Percentiles rank a stretch among this genome's conserved stretches.
Conservation (phyloP, 2,797 vertebrate genomes). For the Hydrolagus colliei region DNA sequence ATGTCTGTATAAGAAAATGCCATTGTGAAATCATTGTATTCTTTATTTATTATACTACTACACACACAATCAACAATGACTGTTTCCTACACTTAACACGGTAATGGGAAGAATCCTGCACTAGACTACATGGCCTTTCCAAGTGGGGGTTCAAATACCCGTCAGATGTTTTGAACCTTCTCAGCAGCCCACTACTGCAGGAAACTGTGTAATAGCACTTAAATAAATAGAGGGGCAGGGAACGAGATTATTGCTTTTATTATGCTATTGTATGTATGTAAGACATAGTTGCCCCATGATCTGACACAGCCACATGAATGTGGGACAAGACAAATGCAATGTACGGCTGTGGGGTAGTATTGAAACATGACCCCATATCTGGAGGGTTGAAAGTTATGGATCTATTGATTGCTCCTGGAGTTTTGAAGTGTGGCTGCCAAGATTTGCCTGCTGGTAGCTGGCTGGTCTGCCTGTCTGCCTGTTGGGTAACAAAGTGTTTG, state of each 20-base stretch:
- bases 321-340: constrained; percentile 70
- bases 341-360: constrained; percentile 75
- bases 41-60: not conserved
- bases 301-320: constrained; percentile 65
- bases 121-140: constrained; percentile 22
- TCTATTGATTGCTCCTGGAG: constrained; percentile 58
- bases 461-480: constrained; percentile 57
- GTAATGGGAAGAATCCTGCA: constrained; percentile 21
- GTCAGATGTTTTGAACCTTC: constrained; percentile 43
- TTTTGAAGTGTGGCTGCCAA: constrained; percentile 63
- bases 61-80: constrained; percentile 25
- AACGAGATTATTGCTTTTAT: constrained; percentile 87
- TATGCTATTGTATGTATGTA: constrained; percentile 79
- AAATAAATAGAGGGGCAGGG: constrained; percentile 75
- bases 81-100: constrained; percentile 15
- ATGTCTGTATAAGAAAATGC: not conserved
- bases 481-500: constrained; percentile 49
- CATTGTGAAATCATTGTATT: constrained; percentile 7
- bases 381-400: constrained; percentile 63
- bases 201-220: constrained; percentile 78
- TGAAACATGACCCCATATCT: constrained; percentile 77
- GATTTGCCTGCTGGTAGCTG: constrained; percentile 69
- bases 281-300: constrained; percentile 58
- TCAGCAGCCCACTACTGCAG: constrained; percentile 67
- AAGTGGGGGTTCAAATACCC: constrained; percentile 29